Conservation (phyloP, 2,113 vertebrate genomes). For the Archilochus colubris region DNA sequence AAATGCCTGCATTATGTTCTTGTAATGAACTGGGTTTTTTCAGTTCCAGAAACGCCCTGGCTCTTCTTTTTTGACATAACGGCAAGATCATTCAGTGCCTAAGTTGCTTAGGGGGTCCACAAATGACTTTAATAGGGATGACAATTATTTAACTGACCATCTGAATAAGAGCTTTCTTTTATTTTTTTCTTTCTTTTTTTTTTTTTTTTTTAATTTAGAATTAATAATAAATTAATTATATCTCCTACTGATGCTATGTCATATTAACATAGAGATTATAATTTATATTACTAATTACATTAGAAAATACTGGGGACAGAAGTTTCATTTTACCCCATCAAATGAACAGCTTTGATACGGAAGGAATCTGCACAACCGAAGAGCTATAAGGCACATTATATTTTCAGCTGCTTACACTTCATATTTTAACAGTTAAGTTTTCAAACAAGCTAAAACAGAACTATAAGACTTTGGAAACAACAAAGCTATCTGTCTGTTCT, state of each 20-base stretch:
- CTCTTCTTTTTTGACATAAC: background rate
- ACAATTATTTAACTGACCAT: background rate
- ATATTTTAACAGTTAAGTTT: constrained; percentile 1
- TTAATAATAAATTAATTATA: background rate
- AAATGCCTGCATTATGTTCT: background rate
- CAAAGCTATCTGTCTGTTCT: background rate
- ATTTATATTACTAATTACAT: background rate
- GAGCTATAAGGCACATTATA: background rate
- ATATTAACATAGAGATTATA: background rate
- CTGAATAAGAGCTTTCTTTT: background rate
- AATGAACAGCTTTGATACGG: background rate
- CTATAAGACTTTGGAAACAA: background rate
- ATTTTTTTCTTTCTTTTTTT: background rate
- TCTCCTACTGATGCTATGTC: background rate
- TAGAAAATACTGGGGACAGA: background rate
- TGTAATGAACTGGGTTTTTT: background rate
- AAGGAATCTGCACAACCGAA: background rate
- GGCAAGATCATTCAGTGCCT: background rate
- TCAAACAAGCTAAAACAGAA: background rate
- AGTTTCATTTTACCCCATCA: background rate
- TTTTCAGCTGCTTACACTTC: background rate
- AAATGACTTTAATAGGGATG: background rate
- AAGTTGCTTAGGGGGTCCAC: background rate
- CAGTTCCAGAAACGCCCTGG: background rate
- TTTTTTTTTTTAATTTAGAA: no score